Evolutionary conservation across 2,888 invertebrate genomes (phyloP), one percentile per base, ranked within the genome.

Genomic region (Parnassius mnemosyne): DNA sequence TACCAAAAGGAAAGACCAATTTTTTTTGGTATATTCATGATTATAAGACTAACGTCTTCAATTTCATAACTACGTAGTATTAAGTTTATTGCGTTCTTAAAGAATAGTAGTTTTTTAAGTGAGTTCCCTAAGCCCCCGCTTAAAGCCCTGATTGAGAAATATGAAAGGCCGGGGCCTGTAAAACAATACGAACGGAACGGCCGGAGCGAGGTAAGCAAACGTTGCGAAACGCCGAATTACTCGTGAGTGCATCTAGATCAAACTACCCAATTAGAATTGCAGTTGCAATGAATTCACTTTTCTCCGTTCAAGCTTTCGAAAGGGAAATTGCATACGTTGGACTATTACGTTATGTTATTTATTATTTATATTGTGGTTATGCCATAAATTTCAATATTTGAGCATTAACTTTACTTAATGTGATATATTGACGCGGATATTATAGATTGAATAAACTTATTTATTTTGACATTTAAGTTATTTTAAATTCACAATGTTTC

Each of bases 111-210:
- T 25, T 53, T 53, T 41, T 53, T 52, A 46, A 16, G 11, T n/a
- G 51, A 52, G 20, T n/a, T n/a, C 43, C 13, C 11, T 61, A 51
- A 46, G 16, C 61, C 51, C 50, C 61, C 51, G 34, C 50, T 51
- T 16, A 56, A 42, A 50, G 55, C 46, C 51, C 41, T 7, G 43
- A 20, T n/a, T 25, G 53, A 49, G 47, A 53, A 57, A 57, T 53
- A 20, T 49, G 42, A 12, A 52, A 41, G 53, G 42, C 57, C 60
- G 54, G 51, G 55, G 49, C 34, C 12, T 34, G 47, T 13, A 3
- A 42, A 57, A 57, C 62, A 62, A 62, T 62, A 43, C 57, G 49
- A 62, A 53, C 57, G 57, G 56, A 61, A 61, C 57, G 57, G 53
- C 43, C 41, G 44, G 42, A 25, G 12, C 34, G 34, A 34, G 34